phyloP scores from a whole-genome alignment of 2,888 invertebrate genomes.

The Harpalus rufipes region DNA sequence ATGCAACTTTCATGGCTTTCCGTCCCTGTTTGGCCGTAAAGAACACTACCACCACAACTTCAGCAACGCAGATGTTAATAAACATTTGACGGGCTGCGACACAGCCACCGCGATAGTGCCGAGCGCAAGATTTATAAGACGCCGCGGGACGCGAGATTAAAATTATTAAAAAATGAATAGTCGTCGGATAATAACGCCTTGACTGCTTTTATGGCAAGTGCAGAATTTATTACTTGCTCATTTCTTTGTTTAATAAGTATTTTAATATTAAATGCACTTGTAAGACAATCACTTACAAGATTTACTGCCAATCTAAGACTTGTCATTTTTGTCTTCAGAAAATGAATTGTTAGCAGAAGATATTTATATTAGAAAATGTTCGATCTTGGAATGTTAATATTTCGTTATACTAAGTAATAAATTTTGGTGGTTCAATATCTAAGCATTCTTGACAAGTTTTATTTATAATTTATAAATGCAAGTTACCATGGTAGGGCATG shows the following conservation, averaged over 20 bases:
- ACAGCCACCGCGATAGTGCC: slow-evolving; percentile 1
- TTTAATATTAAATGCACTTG: slow-evolving; percentile 48
- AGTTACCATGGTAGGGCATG: too few relatives aligned
- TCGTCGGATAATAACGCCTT: slow-evolving; percentile 37
- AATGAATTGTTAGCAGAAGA: background rate
- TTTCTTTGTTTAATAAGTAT: slow-evolving; percentile 49
- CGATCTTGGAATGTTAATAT: too few relatives aligned
- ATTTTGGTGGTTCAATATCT: too few relatives aligned
- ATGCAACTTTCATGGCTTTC: slow-evolving; percentile 24
- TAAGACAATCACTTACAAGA: slow-evolving; percentile 11
- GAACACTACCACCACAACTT: slow-evolving; percentile 2
- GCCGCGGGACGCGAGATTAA: slow-evolving; percentile 28
- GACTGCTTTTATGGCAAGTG: slow-evolving; percentile 22
- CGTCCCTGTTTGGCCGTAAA: slow-evolving; percentile 32
- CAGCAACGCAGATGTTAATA: slow-evolving; percentile 49
- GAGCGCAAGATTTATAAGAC: slow-evolving; percentile 41
- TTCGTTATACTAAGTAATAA: too few relatives aligned
- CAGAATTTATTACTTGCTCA: slow-evolving; percentile 42
- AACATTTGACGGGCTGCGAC: slow-evolving; percentile 41
- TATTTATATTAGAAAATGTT: too few relatives aligned
- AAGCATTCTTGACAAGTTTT: too few relatives aligned
- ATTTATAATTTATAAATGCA: too few relatives aligned
- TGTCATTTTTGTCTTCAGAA: background rate
- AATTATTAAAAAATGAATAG: slow-evolving; percentile 58
- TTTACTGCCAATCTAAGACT: slow-evolving; percentile 11